Evolutionary conservation across 2,888 invertebrate species (phyloP).

Genomic region (Lochmaea crataegi): DNA sequence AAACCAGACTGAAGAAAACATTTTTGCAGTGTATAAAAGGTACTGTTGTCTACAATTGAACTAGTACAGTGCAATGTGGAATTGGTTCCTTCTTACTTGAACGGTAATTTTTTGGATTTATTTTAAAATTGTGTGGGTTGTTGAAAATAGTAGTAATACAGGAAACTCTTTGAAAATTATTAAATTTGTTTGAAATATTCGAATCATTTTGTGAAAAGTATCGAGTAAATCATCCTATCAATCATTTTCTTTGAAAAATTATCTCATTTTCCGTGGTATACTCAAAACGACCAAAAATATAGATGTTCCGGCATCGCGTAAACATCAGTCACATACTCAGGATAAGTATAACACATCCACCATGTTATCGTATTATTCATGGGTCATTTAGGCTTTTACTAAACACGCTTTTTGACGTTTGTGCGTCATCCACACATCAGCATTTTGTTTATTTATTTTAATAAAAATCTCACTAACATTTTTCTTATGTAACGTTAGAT

Average conservation of each 20-base stretch:
- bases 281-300: neutral
- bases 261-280: neutral
- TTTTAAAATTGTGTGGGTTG: too few species aligned
- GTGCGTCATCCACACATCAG: slow-evolving; percentile 13
- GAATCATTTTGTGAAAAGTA: too few species aligned
- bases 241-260: neutral
- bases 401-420: neutral
- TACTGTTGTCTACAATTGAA: too few species aligned
- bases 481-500: slow-evolving; percentile 28
- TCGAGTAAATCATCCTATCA: neutral
- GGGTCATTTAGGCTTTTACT: slow-evolving; percentile 28
- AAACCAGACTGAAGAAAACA: too few species aligned
- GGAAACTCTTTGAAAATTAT: too few species aligned
- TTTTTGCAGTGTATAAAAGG: too few species aligned
- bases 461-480: slow-evolving; percentile 18
- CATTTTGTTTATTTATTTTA: slow-evolving; percentile 23
- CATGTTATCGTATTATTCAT: slow-evolving; percentile 32
- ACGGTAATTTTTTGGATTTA: too few species aligned
- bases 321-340: slow-evolving; percentile 11
- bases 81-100: too few species aligned
- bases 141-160: too few species aligned
- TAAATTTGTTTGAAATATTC: too few species aligned
- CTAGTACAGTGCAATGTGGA: too few species aligned
- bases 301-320: slow-evolving; percentile 1
- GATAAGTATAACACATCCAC: slow-evolving; percentile 16